Conservation (phyloP, 2,113 vertebrate species). For the Scatophagus argus region DNA sequence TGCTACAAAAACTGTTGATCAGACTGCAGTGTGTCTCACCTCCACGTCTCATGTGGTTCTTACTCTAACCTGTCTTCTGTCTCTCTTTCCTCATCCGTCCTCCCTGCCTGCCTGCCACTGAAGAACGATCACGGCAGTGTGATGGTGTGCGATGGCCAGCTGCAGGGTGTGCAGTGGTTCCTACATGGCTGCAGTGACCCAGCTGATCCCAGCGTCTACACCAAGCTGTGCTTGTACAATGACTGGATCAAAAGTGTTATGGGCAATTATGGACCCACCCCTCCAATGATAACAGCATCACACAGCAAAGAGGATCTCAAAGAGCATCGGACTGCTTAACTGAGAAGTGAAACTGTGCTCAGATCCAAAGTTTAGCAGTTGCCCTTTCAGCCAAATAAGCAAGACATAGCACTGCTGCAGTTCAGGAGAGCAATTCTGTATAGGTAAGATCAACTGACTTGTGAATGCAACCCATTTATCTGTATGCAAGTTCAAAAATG, state of each 20-base stretch:
- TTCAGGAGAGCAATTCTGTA: not conserved
- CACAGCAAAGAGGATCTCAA: not conserved
- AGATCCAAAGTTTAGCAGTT: not conserved
- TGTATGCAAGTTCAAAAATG: not conserved
- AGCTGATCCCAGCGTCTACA: constrained; percentile 55
- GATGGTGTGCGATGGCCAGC: constrained; percentile 68
- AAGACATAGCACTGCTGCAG: not conserved
- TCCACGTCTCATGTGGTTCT: not conserved
- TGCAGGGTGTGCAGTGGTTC: constrained; percentile 74
- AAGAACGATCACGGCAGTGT: constrained; percentile 57
- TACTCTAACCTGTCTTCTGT: not conserved
- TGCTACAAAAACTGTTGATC: not conserved
- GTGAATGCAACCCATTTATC: not conserved
- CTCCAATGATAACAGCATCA: not conserved
- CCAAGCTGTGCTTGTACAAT: constrained; percentile 66
- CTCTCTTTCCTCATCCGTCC: not conserved
- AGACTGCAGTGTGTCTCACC: not conserved
- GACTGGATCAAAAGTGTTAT: constrained; percentile 57
- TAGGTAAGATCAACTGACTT: not conserved
- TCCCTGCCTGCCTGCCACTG: no score
- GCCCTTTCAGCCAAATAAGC: not conserved
- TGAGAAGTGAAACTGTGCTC: not conserved
- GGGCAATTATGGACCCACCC: not conserved
- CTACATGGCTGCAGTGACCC: constrained; percentile 35
- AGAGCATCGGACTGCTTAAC: no score